These are phyloP conservation scores for Xylocampa areola DNA, from an alignment of 2,888 invertebrate species.

Conservation along the genomic window DNA sequence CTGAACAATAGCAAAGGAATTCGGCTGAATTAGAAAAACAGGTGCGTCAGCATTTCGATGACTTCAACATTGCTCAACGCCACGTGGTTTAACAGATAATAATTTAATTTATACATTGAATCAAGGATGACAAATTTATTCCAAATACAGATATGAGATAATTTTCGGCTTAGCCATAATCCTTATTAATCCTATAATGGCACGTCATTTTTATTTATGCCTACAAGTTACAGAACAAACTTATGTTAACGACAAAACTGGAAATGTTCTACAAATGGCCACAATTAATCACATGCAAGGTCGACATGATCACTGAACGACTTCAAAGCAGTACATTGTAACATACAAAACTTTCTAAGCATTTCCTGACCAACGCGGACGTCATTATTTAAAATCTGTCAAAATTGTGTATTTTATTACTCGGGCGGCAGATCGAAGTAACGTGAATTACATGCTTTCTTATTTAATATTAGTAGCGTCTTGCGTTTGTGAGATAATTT, in stretches of 20 bases:
- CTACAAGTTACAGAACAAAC: slow-evolving; percentile 38
- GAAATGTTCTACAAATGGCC: slow-evolving; percentile 60
- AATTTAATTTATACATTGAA: slow-evolving; percentile 16
- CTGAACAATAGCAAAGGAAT: not conserved
- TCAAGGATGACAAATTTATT: slow-evolving; percentile 37
- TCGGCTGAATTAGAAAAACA: not conserved
- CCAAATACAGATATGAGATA: slow-evolving; percentile 42
- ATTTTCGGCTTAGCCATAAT: slow-evolving; percentile 43
- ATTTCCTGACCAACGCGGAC: slow-evolving; percentile 85
- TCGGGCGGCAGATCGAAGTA: slow-evolving; percentile 79
- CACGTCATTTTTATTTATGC: slow-evolving; percentile 47
- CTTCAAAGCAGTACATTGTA: slow-evolving; percentile 74
- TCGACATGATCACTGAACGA: slow-evolving; percentile 74
- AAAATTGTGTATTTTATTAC: slow-evolving; percentile 88
- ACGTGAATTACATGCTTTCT: slow-evolving; percentile 89
- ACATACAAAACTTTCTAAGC: slow-evolving; percentile 82
- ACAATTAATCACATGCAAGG: slow-evolving; percentile 72
- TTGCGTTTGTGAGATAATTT: slow-evolving; percentile 88
- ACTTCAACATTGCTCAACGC: not conserved
- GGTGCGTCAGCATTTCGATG: not conserved
- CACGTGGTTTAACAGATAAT: slow-evolving; percentile 1
- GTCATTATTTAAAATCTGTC: slow-evolving; percentile 89
- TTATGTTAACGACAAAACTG: slow-evolving; percentile 55
- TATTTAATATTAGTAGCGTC: slow-evolving; percentile 89
- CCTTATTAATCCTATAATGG: slow-evolving; percentile 52